These are phyloP conservation scores for Bergia sp. DNA, from an alignment of 92 coral and sea anemone genomes.

Conservation along the genomic window DNA sequence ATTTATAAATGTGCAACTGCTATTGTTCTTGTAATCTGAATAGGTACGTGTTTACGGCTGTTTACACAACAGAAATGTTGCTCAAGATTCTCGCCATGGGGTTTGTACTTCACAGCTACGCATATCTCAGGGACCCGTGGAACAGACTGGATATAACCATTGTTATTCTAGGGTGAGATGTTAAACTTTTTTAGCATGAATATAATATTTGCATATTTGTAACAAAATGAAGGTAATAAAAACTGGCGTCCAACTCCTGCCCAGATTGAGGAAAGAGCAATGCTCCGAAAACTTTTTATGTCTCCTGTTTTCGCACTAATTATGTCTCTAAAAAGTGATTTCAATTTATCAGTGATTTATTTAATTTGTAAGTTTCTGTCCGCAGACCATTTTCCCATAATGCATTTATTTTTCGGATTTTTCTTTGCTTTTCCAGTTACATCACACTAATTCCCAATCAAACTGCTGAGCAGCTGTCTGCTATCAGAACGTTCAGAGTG, in stretches of 20 bases:
- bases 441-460: constrained; percentile 69
- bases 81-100: constrained; percentile 86
- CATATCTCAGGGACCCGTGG: constrained; percentile 92
- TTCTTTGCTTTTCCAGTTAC: constrained; percentile 54
- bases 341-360: too few relatives aligned
- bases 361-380: too few relatives aligned
- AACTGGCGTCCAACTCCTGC: neutral
- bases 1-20: neutral
- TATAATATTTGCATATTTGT: neutral
- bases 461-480: constrained; percentile 74
- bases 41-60: constrained; percentile 86
- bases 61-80: constrained; percentile 86
- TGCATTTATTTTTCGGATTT: neutral
- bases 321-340: too few relatives aligned
- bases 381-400: neutral
- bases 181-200: neutral
- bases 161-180: constrained; percentile 64
- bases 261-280: too few relatives aligned
- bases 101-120: constrained; percentile 77
- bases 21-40: neutral
- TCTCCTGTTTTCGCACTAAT: too few relatives aligned
- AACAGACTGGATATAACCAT: constrained; percentile 82
- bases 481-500: constrained; percentile 86
- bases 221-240: neutral
- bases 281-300: too few relatives aligned